Percentiles rank a stretch among this genome's conserved stretches.
Conservation (phyloP, 1,140 invertebrate species). For the Megalopta genalis region DNA sequence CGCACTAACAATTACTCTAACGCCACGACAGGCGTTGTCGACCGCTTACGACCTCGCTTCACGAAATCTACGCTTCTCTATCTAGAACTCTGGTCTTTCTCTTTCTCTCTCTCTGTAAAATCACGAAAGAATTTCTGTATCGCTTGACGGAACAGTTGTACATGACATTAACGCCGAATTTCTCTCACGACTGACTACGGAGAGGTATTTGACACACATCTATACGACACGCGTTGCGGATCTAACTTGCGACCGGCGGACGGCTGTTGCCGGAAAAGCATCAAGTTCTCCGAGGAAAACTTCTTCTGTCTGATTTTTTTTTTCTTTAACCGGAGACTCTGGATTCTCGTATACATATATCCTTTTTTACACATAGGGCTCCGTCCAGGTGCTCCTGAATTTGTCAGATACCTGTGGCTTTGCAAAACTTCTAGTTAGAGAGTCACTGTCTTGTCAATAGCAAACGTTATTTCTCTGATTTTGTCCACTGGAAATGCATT, state of each 20-base stretch:
- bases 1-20: slow-evolving; percentile 5
- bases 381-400: too few species aligned
- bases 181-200: background rate
- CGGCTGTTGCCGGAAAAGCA: slow-evolving; percentile 15
- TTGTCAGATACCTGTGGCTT: too few species aligned
- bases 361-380: too few species aligned
- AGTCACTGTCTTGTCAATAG: too few species aligned
- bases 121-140: background rate
- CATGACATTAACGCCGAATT: slow-evolving; percentile 7
- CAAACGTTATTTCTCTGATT: too few species aligned
- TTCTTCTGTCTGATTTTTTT: slow-evolving; percentile 21
- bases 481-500: too few species aligned
- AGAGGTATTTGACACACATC: background rate
- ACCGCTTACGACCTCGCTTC: slow-evolving; percentile 15
- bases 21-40: background rate
- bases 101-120: background rate
- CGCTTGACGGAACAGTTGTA: slow-evolving; percentile 1
- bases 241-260: background rate
- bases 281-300: slow-evolving; percentile 22
- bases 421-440: too few species aligned
- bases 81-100: background rate
- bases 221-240: background rate
- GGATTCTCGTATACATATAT: slow-evolving; percentile 31
- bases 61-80: slow-evolving; percentile 6
- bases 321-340: slow-evolving; percentile 42